Evolutionary conservation across 2,113 vertebrate species (phyloP).

Genomic region (Aldabrachelys gigantea): DNA sequence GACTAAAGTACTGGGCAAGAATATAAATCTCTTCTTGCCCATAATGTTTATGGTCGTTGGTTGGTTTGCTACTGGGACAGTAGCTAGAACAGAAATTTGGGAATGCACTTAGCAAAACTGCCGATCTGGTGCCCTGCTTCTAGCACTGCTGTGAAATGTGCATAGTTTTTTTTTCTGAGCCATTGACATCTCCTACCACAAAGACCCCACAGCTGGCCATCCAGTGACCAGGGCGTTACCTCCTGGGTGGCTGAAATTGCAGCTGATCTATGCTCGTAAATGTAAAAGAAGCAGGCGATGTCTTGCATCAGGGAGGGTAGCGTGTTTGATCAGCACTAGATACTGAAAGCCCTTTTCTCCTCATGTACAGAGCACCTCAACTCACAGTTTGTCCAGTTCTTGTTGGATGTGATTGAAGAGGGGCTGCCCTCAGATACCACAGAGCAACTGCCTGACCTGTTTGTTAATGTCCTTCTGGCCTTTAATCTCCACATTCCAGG

Average conservation of each 20-base stretch:
- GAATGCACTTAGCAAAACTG: not conserved
- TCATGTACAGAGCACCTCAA: slow-evolving; percentile 91
- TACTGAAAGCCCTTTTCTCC: slow-evolving; percentile 33
- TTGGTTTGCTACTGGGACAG: not conserved
- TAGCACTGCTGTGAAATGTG: not conserved
- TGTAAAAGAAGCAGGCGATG: not conserved
- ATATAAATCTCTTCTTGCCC: not conserved
- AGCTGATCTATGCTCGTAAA: not conserved
- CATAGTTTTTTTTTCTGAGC: not conserved
- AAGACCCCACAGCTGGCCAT: not conserved
- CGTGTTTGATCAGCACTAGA: not conserved
- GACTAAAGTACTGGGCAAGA: slow-evolving; percentile 13
- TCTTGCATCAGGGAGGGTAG: not conserved
- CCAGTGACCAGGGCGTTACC: not conserved
- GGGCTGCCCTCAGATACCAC: slow-evolving; percentile 92
- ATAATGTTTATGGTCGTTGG: not conserved
- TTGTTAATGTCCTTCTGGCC: slow-evolving; percentile 91
- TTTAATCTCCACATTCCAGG: slow-evolving; percentile 96
- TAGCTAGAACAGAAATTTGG: not conserved
- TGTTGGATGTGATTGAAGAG: slow-evolving; percentile 92
- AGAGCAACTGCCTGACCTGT: slow-evolving; percentile 95
- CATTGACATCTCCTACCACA: not conserved
- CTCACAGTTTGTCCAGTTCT: slow-evolving; percentile 90
- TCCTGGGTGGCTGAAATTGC: not conserved
- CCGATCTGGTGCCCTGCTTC: not conserved